Evolutionary conservation across 2,888 invertebrate genomes (phyloP), one percentile per base, ranked within the genome.

Genomic region (Cosmorhoe ocellata): DNA sequence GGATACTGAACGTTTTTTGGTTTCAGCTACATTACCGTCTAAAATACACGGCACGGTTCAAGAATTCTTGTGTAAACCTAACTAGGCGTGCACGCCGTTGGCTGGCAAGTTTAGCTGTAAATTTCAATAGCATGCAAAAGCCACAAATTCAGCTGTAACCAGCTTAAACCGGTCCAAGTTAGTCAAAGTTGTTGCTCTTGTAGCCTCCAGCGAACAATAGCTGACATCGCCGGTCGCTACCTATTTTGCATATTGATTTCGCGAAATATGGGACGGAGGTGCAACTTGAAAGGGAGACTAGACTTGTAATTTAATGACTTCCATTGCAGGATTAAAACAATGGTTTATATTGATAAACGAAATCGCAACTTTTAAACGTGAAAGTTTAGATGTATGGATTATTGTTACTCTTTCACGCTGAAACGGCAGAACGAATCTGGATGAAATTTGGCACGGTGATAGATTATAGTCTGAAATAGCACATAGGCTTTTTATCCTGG

Each of bases 71-170:
- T 59, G 58, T 52, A 46, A 46, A 56, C 41, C 44, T 54, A 69
- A 63, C 76, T 66, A 72, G 36, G 54, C 61, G 46, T 63, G 61
- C 67, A 24, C 6, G 67, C 59, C 67, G 64, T 70, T 64, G 67
- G 76, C 74, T 74, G 75, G 66, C 67, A 63, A 85, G 84, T 84
- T 76, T 64, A 73, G 78, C 80, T 78, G 85, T 88, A 88, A 88
- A 88, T 87, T 86, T 85, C 83, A 85, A 86, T 84, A 83, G 79
- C 76, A 77, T 74, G 79, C 80, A 79, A 80, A 84, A 74, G 79
- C 84, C 79, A 84, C 85, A 84, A 85, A 84, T 87, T 88, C 78
- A 76, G 69, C 66, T 63, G 69, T 70, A 71, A 74, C 76, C 70
- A 71, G 79, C 75, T 78, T 76, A 75, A 71, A 74, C 77, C 69